Conservation (phyloP, 1,140 invertebrate genomes). For the Drosophila triauraria region DNA sequence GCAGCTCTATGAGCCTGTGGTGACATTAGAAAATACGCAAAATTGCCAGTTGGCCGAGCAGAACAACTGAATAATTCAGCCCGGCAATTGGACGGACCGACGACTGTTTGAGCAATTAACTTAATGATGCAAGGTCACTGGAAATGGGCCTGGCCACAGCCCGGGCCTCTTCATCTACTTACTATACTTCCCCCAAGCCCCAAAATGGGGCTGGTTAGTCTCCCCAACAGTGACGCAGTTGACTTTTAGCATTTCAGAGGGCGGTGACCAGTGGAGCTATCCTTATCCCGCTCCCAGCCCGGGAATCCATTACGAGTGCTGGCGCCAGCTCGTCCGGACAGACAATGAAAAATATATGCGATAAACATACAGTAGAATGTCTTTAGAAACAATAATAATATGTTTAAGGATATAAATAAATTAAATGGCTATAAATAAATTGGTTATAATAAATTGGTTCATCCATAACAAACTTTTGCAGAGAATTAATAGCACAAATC, state of each 20-base stretch:
- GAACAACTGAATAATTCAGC: constrained; percentile 77
- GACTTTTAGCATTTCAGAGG: constrained; percentile 50
- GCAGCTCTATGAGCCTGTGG: constrained; percentile 36
- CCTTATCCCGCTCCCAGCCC: constrained; percentile 2
- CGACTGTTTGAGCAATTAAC: constrained; percentile 71
- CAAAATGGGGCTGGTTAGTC: neutral
- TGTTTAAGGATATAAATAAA: too few species aligned
- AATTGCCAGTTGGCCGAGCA: constrained; percentile 51
- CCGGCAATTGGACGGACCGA: constrained; percentile 72
- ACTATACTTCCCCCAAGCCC: neutral
- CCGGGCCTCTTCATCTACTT: constrained; percentile 2
- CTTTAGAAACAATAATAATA: constrained; percentile 3
- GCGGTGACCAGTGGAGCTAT: constrained; percentile 36
- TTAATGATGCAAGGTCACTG: constrained; percentile 82
- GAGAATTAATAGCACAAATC: too few species aligned
- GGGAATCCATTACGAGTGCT: constrained; percentile 68
- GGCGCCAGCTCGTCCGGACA: constrained; percentile 66
- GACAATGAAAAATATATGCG: constrained; percentile 48
- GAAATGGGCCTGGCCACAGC: constrained; percentile 54
- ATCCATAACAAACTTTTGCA: too few species aligned
- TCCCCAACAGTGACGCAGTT: constrained; percentile 71
- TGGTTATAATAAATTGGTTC: too few species aligned
- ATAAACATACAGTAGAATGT: constrained; percentile 36
- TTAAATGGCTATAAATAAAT: too few species aligned
- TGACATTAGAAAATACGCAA: constrained; percentile 67